Evolutionary conservation across 2,888 invertebrate species (phyloP), one percentile per base, ranked within the genome.

Genomic region (Mallateleia sp.): DNA sequence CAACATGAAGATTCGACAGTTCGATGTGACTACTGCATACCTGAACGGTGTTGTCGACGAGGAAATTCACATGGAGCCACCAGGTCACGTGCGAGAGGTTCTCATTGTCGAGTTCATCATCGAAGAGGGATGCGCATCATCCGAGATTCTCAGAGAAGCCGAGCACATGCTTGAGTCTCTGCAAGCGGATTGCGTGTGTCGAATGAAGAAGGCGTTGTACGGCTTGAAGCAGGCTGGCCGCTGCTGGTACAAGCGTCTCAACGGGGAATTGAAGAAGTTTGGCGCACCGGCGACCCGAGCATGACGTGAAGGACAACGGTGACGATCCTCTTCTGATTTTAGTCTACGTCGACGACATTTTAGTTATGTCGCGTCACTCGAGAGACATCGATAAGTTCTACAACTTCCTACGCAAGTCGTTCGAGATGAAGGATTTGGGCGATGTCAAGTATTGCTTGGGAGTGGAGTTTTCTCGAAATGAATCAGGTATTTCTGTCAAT

Each of bases 291-390:
- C 1, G 84, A 84, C 38, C 67, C 80, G 1, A 60, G 87, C 62
- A 20, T 4, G 83, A 83, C 32, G 47, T 83, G 8, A 58, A 69
- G 11, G 34, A 4, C 0, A 9, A 47, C 2, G 58, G 42, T 0
- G 56, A 52, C 32, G 45, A 18, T 8, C 88, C 71, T 9, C 32
- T 89, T 11, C 2, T 75, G 14, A 85, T 91, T 42, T 56, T 86
- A 20, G 88, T 90, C 15, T 91, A 91, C 83, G 92, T 93, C 15
- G 91, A 92, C 47, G 92, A 92, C 74, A 88, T 92, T 6, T 5
- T 81, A 0, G 77, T 91, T 22, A 83, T 84, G 38, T 91, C 89
- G 15, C 86, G 72, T 22, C 69, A 89, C 75, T 18, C 38, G 25
- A 62, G 64, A 24, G 82, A 54, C 11, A 78, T 89, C 42, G 64